Base-by-base conservation (phyloP, 92 coral and sea anemone species). In the Parazoanthus darwini region DNA sequence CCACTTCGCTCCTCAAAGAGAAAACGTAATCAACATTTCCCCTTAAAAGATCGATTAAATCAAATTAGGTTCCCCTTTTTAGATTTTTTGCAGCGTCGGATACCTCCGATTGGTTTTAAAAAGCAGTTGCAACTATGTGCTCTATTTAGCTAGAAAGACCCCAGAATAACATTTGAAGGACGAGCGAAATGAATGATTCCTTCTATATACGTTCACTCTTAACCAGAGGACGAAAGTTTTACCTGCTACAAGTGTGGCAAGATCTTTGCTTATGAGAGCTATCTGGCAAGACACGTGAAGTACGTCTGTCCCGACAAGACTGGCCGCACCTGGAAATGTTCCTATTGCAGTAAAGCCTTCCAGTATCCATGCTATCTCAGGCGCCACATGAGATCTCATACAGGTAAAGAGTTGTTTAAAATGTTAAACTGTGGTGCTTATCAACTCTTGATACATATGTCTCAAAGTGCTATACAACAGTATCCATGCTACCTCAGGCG, bases 221-320 rank as follows among this genome's bases (percentile, higher is more conserved):
- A 68, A 76, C 2, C 88, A 97, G 99, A 97, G 83, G 95, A 94
- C 82, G 99, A 97, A 83, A 97, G 98, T 80, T 97, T 92, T 68
- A 97, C 99, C 26, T 97, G 99, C 74, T 97, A 97, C 92, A 97
- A 97, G 71, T 97, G 99, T 83, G 99, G 99, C 18, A 97, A 97
- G 92, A 97, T 97, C 82, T 97, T 97, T 77, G 99, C 99, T 18
- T 97, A 97, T 46, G 98, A 97, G 91, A 97, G 94, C 86, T 97
- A 97, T 89, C 91, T 97, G 67, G 99, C 93, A 82, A 90, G 99
- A 66, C 99, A 97, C 78, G 99, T 97, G 2, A 97, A 97, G 94
- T 97, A 97, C 91, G 99, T 97, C 36, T 97, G 99, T 81, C 99
- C 99, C 0, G 99, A 97, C 88, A 97, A 97, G 90, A 97, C 99